A percentile compares a stretch with the other conserved stretches of the same genome.
These are phyloP conservation scores for Ctenopoma multispine DNA, from an alignment of 2,797 vertebrate genomes.

Conservation along the genomic window DNA sequence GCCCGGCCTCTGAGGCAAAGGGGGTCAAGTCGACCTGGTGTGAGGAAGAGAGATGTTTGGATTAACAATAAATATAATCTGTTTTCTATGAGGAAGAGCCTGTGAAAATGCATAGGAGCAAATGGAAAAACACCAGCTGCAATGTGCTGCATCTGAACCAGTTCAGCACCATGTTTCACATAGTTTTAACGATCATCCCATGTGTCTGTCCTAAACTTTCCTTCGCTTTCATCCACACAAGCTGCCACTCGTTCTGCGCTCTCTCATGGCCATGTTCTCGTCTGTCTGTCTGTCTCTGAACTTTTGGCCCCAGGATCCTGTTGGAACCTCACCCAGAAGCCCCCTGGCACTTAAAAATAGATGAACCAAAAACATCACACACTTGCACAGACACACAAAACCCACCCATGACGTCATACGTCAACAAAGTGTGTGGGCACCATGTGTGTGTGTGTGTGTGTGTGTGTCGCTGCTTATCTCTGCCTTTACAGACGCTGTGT, in stretches of 20 bases:
- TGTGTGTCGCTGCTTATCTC: constrained; percentile 73
- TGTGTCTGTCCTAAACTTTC: constrained; percentile 34
- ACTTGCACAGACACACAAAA: constrained; percentile 54
- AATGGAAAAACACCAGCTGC: constrained; percentile 62
- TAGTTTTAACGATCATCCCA: constrained; percentile 30
- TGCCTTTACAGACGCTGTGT: constrained; percentile 68
- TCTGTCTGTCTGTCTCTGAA: constrained; percentile 60
- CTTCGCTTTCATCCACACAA: constrained; percentile 47
- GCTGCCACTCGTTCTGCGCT: constrained; percentile 12
- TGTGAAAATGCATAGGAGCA: constrained; percentile 51
- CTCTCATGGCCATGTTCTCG: not conserved
- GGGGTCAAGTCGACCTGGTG: constrained; percentile 50
- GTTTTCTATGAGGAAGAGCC: constrained; percentile 56
- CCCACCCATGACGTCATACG: constrained; percentile 67
- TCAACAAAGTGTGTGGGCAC: constrained; percentile 38
- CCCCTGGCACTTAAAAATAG: constrained; percentile 78
- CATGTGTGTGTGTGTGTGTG: constrained; percentile 20
- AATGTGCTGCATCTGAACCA: constrained; percentile 18
- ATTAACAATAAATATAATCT: constrained; percentile 75
- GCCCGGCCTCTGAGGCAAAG: constrained; percentile 40
- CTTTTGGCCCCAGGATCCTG: constrained; percentile 73
- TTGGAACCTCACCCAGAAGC: constrained; percentile 67
- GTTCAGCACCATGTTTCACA: constrained; percentile 4
- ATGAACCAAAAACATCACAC: constrained; percentile 61
- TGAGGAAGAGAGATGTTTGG: constrained; percentile 68